Evolutionary conservation across 2,888 invertebrate species (phyloP).

Genomic region (Drosophila glabriapex): DNA sequence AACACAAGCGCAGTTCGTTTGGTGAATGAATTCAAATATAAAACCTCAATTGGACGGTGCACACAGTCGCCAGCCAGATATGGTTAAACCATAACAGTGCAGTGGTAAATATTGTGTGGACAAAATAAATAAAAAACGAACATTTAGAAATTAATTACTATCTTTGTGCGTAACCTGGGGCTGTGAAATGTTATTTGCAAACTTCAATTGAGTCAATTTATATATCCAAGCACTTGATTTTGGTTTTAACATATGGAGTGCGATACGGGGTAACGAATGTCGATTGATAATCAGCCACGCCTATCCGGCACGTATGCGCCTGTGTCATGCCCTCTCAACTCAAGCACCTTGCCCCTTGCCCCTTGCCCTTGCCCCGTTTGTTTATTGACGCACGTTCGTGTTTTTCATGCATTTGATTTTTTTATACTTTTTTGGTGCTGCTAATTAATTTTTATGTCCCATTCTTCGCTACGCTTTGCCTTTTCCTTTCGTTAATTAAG

Average conservation of each 20-base stretch:
- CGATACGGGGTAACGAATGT: not conserved
- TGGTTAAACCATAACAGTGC: not conserved
- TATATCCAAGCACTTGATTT: not conserved
- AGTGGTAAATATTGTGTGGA: constrained; percentile 1
- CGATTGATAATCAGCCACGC: constrained; percentile 33
- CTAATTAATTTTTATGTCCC: constrained; percentile 77
- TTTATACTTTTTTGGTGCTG: constrained; percentile 45
- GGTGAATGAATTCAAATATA: constrained; percentile 30
- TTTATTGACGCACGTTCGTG: not conserved
- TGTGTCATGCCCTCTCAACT: constrained; percentile 8
- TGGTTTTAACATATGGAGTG: not conserved
- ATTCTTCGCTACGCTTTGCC: constrained; percentile 70
- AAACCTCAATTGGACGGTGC: not conserved
- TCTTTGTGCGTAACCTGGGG: not conserved
- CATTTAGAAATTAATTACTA: not conserved
- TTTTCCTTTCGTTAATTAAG: constrained; percentile 73
- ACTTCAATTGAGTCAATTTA: not conserved
- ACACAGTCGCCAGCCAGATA: constrained; percentile 23
- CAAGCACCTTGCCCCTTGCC: constrained; percentile 5
- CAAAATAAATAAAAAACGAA: too few relatives aligned
- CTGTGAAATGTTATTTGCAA: not conserved
- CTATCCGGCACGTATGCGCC: constrained; percentile 23
- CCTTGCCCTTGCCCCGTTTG: not conserved
- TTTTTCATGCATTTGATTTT: constrained; percentile 31
- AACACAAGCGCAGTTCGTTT: constrained; percentile 13